Conservation (phyloP, 2,797 vertebrate genomes). For the Etheostoma perlongum region DNA sequence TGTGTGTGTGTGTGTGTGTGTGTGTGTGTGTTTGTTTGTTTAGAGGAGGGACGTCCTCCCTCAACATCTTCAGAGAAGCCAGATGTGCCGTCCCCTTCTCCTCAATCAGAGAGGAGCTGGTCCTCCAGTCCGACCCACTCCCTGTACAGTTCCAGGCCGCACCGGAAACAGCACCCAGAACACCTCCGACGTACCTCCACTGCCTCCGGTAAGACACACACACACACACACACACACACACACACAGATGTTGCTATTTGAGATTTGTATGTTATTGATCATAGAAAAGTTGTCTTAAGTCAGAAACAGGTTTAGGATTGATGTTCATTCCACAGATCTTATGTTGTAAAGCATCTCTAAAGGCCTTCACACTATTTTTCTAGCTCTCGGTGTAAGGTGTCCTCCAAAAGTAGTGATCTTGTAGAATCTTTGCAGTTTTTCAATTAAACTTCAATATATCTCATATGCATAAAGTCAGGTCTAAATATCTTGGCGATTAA, state of each 20-base stretch:
- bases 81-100: conserved; percentile 85
- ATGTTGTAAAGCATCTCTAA: not conserved
- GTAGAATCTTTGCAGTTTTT: not conserved
- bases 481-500: not conserved
- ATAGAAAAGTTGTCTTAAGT: not conserved
- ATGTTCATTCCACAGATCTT: not conserved
- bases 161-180: conserved; percentile 89
- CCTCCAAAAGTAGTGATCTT: not conserved
- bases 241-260: conserved; percentile 3
- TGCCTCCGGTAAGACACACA: conserved; percentile 85
- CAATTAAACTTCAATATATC: not conserved
- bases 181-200: conserved; percentile 88
- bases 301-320: not conserved
- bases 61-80: conserved; percentile 84
- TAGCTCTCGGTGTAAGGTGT: not conserved
- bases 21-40: conserved; percentile 31
- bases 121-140: conserved; percentile 88
- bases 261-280: not conserved
- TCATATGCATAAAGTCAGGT: not conserved
- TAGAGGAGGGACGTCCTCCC: conserved; percentile 88
- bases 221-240: not conserved
- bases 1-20: not conserved
- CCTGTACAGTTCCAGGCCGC: conserved; percentile 78
- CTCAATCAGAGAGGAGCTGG: conserved; percentile 86
- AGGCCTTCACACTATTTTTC: not conserved